These are phyloP conservation scores for Sminthurides aquaticus DNA, from an alignment of 2,888 invertebrate species.

Conservation along the genomic window DNA sequence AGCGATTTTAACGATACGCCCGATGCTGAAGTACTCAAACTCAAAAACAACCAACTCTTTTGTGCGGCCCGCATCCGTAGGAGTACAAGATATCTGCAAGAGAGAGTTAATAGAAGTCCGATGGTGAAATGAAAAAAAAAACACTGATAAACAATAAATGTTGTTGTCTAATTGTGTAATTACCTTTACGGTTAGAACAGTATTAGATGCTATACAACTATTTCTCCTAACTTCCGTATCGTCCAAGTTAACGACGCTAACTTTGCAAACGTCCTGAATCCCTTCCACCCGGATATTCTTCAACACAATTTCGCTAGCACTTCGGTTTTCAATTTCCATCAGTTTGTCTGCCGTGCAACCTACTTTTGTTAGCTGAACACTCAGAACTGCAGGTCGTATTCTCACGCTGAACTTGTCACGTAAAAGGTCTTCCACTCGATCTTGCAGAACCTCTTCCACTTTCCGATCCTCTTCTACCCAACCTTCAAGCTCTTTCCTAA, in stretches of 20 bases:
- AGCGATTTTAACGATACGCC: conserved; percentile 56
- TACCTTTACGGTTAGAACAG: too few species aligned
- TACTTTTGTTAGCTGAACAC: conserved; percentile 22
- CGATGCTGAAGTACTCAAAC: conserved; percentile 58
- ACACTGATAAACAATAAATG: too few species aligned
- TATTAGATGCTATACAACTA: too few species aligned
- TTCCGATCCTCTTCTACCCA: conserved; percentile 6
- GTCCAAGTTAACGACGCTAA: conserved; percentile 18
- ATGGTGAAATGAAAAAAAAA: not conserved
- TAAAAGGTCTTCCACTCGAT: conserved; percentile 17
- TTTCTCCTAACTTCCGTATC: too few species aligned
- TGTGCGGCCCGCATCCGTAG: conserved; percentile 56
- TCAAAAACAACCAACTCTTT: conserved; percentile 57
- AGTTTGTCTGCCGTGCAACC: conserved; percentile 12
- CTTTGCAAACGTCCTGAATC: conserved; percentile 29
- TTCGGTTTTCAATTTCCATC: conserved; percentile 26
- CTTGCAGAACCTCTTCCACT: not conserved
- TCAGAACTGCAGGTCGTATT: conserved; percentile 22
- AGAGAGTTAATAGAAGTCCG: not conserved
- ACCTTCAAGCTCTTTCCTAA: not conserved
- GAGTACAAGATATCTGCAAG: conserved; percentile 50
- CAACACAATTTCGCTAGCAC: conserved; percentile 8
- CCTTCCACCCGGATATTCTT: conserved; percentile 16
- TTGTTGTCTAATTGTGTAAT: too few species aligned
- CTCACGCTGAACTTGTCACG: conserved; percentile 29